These are phyloP conservation scores for Ormyrus labotus DNA, from an alignment of 2,888 invertebrate species.

Conservation along the genomic window DNA sequence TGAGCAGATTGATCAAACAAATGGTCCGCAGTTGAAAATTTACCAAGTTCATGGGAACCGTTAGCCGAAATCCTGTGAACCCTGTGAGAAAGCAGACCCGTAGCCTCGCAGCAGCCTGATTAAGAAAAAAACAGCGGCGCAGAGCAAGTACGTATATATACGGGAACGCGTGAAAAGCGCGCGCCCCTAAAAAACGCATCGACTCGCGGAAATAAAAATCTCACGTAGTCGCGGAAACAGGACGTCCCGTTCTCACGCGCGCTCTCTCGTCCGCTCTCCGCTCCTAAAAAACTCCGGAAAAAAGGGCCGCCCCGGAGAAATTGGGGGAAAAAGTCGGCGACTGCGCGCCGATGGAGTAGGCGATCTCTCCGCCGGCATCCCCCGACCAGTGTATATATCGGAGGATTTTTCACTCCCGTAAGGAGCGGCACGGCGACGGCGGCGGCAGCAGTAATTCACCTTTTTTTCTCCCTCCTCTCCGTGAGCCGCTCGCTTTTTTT, in stretches of 20 bases:
- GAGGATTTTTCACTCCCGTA: constrained; percentile 53
- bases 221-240: constrained; percentile 60
- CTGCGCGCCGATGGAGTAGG: constrained; percentile 12
- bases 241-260: constrained; percentile 61
- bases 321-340: constrained; percentile 55
- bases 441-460: constrained; percentile 70
- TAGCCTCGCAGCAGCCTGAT: neutral
- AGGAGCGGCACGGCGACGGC: constrained; percentile 38
- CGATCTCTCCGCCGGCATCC: constrained; percentile 19
- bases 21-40: neutral
- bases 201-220: constrained; percentile 60
- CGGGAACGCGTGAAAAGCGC: constrained; percentile 29
- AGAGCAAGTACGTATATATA: neutral
- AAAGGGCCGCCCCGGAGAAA: constrained; percentile 44
- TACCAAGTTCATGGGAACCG: constrained; percentile 13
- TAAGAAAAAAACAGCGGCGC: constrained; percentile 1
- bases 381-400: constrained; percentile 10
- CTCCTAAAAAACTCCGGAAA: constrained; percentile 57
- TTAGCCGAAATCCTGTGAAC: neutral
- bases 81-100: constrained; percentile 31
- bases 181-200: constrained; percentile 16
- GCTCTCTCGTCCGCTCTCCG: constrained; percentile 43
- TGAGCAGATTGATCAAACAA: too few species aligned
- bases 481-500: constrained; percentile 59
- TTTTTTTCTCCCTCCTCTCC: constrained; percentile 60